Evolutionary conservation across 2,888 invertebrate genomes (phyloP).

Genomic region (Dendrolimus pini): DNA sequence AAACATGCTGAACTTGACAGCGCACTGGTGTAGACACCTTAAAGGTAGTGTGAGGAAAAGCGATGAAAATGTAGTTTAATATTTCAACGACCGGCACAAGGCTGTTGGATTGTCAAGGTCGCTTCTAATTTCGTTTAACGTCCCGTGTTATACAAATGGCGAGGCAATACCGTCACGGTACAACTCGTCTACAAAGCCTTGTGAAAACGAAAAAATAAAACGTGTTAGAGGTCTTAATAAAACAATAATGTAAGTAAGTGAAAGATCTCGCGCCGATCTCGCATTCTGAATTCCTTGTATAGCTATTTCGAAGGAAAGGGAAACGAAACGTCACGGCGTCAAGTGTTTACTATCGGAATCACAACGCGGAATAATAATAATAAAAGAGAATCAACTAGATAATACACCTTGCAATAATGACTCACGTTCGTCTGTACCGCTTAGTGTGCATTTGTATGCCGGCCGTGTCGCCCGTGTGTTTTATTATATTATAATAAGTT

Average conservation of each 20-base stretch:
- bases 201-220: neutral
- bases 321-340: conserved; percentile 14
- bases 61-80: neutral
- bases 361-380: conserved; percentile 21
- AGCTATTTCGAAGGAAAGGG: conserved; percentile 5
- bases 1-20: no score
- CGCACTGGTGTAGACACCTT: no score
- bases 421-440: conserved; percentile 38
- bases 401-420: conserved; percentile 61
- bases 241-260: neutral
- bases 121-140: neutral
- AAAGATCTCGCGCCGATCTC: no score
- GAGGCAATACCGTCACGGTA: conserved; percentile 7
- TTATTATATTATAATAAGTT: conserved; percentile 25
- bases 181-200: neutral
- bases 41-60: neutral
- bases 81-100: neutral
- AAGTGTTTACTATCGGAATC: conserved; percentile 34
- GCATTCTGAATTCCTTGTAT: no score
- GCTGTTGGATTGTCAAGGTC: conserved; percentile 9
- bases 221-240: neutral
- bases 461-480: conserved; percentile 38
- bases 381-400: conserved; percentile 43
- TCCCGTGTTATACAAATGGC: neutral
- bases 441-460: conserved; percentile 61